Percentiles rank a stretch among this genome's conserved stretches.
These are phyloP conservation scores for Lota lota DNA, from an alignment of 2,113 vertebrate genomes.

Conservation along the genomic window DNA sequence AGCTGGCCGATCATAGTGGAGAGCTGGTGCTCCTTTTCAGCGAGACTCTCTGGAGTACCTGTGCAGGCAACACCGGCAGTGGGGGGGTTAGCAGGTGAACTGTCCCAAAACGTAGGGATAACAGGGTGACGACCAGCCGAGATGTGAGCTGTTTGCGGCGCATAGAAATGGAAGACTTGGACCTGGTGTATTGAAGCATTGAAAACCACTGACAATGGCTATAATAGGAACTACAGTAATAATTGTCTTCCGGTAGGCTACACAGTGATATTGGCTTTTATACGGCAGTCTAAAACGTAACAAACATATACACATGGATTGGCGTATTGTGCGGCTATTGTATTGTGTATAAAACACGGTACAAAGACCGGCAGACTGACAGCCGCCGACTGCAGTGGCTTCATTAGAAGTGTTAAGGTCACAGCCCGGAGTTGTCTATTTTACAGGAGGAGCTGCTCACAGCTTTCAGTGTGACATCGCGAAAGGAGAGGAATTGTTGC, in stretches of 20 bases:
- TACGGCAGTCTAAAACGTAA: background rate
- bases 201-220: conserved; percentile 3
- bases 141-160: too few species aligned
- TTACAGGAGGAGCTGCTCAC: conserved; percentile 47
- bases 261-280: background rate
- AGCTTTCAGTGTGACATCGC: conserved; percentile 51
- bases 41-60: conserved; percentile 98
- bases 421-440: conserved; percentile 59
- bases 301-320: background rate
- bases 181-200: background rate
- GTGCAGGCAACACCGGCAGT: conserved; percentile 12
- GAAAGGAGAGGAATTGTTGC: conserved; percentile 60
- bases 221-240: conserved; percentile 6
- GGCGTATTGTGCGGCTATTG: background rate
- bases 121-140: too few species aligned
- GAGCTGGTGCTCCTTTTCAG: conserved; percentile 97
- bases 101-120: background rate
- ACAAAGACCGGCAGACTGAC: conserved; percentile 55
- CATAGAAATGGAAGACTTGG: too few species aligned
- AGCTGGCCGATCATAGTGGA: conserved; percentile 98
- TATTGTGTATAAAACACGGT: conserved; percentile 25
- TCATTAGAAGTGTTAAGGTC: conserved; percentile 66
- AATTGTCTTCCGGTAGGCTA: background rate
- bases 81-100: conserved; percentile 12
- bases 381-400: conserved; percentile 52